phyloP scores from a whole-genome alignment of 2,113 vertebrate species.

The Coregonus clupeaformis region DNA sequence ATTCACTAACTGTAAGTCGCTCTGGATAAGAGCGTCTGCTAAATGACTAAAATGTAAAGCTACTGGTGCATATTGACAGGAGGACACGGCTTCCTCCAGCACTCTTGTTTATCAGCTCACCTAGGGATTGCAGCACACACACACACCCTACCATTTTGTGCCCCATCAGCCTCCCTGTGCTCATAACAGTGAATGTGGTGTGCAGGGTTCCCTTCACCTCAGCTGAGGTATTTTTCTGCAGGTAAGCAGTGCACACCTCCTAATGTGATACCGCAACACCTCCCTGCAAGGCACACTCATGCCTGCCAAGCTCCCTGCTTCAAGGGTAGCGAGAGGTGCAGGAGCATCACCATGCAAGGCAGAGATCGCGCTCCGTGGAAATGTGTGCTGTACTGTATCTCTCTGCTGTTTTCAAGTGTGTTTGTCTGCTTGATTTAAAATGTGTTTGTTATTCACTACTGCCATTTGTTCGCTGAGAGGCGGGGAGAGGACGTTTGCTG shows the following conservation, averaged over 20 bases:
- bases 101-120: constrained; percentile 43
- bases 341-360: not conserved
- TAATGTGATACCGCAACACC: not conserved
- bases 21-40: no score
- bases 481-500: not conserved
- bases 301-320: not conserved
- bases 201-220: not conserved
- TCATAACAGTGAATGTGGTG: not conserved
- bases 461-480: not conserved
- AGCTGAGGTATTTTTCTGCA: constrained; percentile 14
- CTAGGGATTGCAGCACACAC: not conserved
- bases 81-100: constrained; percentile 36
- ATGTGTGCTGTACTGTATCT: not conserved
- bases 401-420: not conserved
- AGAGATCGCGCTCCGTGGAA: not conserved
- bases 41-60: no score
- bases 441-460: not conserved
- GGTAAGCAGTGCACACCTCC: not conserved
- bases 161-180: not conserved
- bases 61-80: constrained; percentile 41
- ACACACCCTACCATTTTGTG: constrained; percentile 15
- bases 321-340: not conserved
- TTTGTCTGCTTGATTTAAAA: no score
- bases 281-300: not conserved
- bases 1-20: no score